phyloP scores from a whole-genome alignment of 30 jellyfish, hydroid and myxozoan genomes.

The Pelagia noctiluca region DNA sequence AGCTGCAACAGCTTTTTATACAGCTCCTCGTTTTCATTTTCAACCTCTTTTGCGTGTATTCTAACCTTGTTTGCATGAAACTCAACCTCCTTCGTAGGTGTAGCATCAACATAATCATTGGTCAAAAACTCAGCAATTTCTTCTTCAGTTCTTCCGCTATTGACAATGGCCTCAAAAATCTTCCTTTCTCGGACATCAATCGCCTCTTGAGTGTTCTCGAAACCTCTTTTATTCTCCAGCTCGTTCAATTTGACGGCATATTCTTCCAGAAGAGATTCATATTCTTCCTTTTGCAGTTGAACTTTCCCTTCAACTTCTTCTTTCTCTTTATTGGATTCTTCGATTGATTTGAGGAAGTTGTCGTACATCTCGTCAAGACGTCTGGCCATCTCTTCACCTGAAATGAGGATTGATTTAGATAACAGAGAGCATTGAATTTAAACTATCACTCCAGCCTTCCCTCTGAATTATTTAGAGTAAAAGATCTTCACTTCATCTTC shows the following conservation, averaged over 20 bases:
- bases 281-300: constrained; percentile 17
- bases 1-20: constrained; percentile 38
- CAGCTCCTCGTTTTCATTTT: constrained; percentile 44
- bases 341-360: constrained; percentile 41
- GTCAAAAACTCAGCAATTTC: constrained; percentile 44
- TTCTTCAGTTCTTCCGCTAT: constrained; percentile 33
- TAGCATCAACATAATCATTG: constrained; percentile 34
- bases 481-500: no score
- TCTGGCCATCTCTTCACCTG: constrained; percentile 45
- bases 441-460: no score
- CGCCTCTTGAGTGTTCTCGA: not conserved
- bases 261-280: constrained; percentile 57
- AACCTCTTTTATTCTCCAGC: constrained; percentile 7
- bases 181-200: constrained; percentile 17
- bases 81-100: not conserved
- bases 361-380: constrained; percentile 71
- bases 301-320: constrained; percentile 50
- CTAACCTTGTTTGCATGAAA: not conserved
- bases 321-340: constrained; percentile 30
- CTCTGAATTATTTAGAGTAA: no score
- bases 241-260: constrained; percentile 26
- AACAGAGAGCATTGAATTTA: no score
- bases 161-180: constrained; percentile 32
- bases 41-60: not conserved
- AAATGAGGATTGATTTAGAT: no score